Evolutionary conservation across 2,888 invertebrate species (phyloP).

Genomic region (Lordiphosa fenestrarum): DNA sequence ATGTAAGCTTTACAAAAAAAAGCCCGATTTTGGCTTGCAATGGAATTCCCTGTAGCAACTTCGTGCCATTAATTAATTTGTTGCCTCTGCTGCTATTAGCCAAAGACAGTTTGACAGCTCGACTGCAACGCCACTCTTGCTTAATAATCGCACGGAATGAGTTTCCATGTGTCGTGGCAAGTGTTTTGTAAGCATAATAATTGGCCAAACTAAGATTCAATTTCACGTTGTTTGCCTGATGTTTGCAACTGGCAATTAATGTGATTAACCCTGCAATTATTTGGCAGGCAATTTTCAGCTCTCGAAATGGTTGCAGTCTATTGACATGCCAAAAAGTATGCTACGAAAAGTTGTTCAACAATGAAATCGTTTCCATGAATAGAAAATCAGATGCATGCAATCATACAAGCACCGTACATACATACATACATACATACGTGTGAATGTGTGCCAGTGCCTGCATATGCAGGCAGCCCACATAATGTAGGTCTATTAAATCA

Average conservation of each 20-base stretch:
- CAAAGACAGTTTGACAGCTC: no score
- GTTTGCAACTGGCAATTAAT: constrained; percentile 10
- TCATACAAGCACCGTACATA: background rate
- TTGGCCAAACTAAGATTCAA: background rate
- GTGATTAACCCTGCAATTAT: constrained; percentile 5
- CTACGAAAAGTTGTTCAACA: constrained; percentile 5
- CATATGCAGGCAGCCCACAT: constrained; percentile 9
- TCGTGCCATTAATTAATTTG: no score
- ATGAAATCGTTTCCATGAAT: constrained; percentile 14
- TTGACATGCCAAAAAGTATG: constrained; percentile 12
- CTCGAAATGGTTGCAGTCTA: constrained; percentile 5
- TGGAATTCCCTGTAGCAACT: no score
- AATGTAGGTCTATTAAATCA: constrained; percentile 60
- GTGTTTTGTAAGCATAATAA: no score
- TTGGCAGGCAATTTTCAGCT: constrained; percentile 3
- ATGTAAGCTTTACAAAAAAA: no score
- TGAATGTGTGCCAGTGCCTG: background rate
- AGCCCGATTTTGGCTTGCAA: no score
- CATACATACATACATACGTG: constrained; percentile 1
- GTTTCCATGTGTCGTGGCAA: no score
- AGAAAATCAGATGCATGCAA: constrained; percentile 1
- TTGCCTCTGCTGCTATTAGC: no score
- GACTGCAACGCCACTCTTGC: no score
- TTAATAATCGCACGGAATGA: no score
- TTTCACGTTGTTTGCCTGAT: background rate